These are phyloP conservation scores for Sebastes iracundus DNA, from an alignment of 2,797 vertebrate genomes.

Conservation along the genomic window DNA sequence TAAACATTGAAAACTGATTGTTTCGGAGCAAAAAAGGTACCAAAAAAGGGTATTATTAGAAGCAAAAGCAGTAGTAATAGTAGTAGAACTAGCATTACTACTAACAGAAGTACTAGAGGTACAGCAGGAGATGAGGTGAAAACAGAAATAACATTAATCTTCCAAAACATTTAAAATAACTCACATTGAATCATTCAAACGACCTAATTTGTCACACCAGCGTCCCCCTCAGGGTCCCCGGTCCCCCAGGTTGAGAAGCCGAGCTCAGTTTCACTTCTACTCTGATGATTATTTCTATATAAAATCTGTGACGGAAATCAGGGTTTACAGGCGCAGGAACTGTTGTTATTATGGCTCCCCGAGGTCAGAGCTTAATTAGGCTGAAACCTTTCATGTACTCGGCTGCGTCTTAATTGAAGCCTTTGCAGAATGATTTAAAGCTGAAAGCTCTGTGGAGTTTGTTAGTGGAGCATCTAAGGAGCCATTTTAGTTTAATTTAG, in stretches of 20 bases:
- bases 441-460: slow-evolving; percentile 39
- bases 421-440: slow-evolving; percentile 46
- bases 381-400: slow-evolving; percentile 62
- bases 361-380: slow-evolving; percentile 63
- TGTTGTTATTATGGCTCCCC: slow-evolving; percentile 43
- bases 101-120: not conserved
- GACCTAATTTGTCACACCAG: not conserved
- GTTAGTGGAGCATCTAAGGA: slow-evolving; percentile 28
- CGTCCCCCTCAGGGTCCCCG: not conserved
- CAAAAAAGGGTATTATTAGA: not conserved
- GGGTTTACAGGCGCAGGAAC: slow-evolving; percentile 37
- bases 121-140: not conserved
- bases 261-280: slow-evolving; percentile 5
- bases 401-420: slow-evolving; percentile 45
- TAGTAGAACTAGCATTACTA: not conserved
- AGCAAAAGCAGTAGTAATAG: not conserved
- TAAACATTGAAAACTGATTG: not conserved
- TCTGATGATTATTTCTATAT: slow-evolving; percentile 34
- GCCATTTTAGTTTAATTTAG: slow-evolving; percentile 40
- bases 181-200: not conserved
- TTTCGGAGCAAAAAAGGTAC: not conserved
- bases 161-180: not conserved
- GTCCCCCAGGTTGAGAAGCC: not conserved
- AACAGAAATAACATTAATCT: not conserved
- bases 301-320: slow-evolving; percentile 24